Base-by-base conservation (phyloP, 2,888 invertebrate genomes). In the Diadegma fenestrale region DNA sequence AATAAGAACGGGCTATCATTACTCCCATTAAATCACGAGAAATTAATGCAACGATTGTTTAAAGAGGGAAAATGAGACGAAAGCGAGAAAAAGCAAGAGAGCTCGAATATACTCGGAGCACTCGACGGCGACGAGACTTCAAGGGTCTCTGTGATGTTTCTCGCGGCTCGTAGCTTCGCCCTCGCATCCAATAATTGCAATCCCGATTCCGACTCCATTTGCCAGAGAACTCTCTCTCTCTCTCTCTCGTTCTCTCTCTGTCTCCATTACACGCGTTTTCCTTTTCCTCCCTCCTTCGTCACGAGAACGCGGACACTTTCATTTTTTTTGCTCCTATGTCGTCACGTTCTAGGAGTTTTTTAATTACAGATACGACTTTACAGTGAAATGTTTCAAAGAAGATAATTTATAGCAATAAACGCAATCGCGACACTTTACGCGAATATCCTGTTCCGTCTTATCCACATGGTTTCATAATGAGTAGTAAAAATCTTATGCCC, bases 21-120 rank as follows among this genome's bases (percentile, higher is more conserved):
- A 72, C 78, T 77, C 63, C 88, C 89, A 90, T 90, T 90, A 89
- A 90, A 89, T 89, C 89, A 89, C 87, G 88, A 88, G 91, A 91
- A 90, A 91, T 92, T 91, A 92, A 92, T 91, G 90, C 90, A 89
- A 83, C 89, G 89, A 92, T 92, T 92, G 92, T 92, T 91, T 91
- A 89, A 80, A 72, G 80, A 76, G 54, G 80, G 72, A 45, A 51
- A 64, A 77, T 43, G 66, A 58, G 66, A 82, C 14, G 63, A 78
- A 30, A 63, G 51, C 45, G 63, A 69, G 37, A 81, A 45, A 75
- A 66, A 72, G 79, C 37, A 8, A 37, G 37, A 37, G 37, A 37
- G 37, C 8, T n/a, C 8, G 14, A 17, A 37, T 37, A 61, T 41
- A 51, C 58, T 17, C 61, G 73, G 43, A 75, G 61, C 41, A 22